Conservation (phyloP, 2,113 vertebrate species). For the Arizona elegans region DNA sequence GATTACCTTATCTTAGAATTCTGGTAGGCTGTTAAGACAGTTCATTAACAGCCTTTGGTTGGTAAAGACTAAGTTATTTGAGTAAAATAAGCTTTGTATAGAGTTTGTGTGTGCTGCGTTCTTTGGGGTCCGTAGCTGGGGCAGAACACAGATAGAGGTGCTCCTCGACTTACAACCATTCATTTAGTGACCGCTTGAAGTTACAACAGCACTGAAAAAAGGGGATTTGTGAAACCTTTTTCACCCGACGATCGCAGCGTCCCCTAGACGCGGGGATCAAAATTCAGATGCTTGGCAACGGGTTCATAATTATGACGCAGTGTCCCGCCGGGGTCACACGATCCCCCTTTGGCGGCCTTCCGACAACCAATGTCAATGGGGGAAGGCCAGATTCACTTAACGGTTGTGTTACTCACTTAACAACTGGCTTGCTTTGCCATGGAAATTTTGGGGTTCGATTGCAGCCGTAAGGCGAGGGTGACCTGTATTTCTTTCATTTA, state of each 20-base stretch:
- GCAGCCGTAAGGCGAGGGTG: too few relatives aligned
- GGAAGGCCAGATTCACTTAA: background rate
- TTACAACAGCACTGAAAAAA: background rate
- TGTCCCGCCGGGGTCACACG: too few relatives aligned
- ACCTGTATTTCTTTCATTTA: too few relatives aligned
- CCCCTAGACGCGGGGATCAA: background rate
- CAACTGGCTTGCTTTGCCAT: too few relatives aligned
- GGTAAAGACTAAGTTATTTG: too few relatives aligned
- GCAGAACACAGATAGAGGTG: background rate
- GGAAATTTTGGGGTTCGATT: too few relatives aligned
- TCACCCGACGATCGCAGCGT: rapidly evolving
- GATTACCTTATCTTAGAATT: too few relatives aligned
- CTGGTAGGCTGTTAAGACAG: too few relatives aligned
- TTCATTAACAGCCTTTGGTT: too few relatives aligned
- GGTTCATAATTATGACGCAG: background rate
- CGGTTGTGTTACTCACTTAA: background rate
- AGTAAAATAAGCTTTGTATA: too few relatives aligned
- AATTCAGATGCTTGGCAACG: background rate
- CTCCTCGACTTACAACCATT: background rate
- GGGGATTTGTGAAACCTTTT: background rate
- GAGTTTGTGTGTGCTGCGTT: too few relatives aligned
- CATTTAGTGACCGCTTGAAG: background rate
- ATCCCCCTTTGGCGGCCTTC: background rate
- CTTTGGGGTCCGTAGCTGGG: too few relatives aligned
- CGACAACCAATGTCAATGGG: background rate